A percentile compares a stretch with the other conserved stretches of the same genome.
Evolutionary conservation across 1,140 invertebrate species (phyloP).

Genomic region (Philotrypesis tridentata): DNA sequence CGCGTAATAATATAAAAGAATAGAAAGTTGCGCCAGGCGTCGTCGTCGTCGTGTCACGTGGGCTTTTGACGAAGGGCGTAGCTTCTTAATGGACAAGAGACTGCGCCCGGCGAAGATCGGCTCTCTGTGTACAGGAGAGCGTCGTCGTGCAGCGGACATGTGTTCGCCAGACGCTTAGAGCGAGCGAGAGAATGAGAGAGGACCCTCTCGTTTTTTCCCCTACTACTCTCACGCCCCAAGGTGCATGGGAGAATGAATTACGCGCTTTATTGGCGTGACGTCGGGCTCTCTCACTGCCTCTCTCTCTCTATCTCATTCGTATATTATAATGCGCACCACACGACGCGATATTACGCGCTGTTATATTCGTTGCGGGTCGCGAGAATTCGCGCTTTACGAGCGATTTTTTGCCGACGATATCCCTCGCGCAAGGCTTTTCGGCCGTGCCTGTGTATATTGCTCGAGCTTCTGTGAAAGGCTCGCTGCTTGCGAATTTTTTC

Average conservation of each 20-base stretch:
- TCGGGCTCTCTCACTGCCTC: background rate
- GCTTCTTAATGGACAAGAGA: constrained; percentile 54
- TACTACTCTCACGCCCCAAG: constrained; percentile 46
- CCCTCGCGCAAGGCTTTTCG: background rate
- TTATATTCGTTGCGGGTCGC: too few species aligned
- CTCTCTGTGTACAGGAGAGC: background rate
- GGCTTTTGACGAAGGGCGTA: constrained; percentile 38
- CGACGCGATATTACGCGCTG: background rate
- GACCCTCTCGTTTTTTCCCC: background rate
- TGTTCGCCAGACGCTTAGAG: constrained; percentile 56
- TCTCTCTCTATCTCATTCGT: too few species aligned
- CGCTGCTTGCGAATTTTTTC: too few species aligned
- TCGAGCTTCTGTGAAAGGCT: background rate
- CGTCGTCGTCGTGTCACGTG: constrained; percentile 46
- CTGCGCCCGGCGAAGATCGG: constrained; percentile 39
- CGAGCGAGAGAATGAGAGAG: background rate
- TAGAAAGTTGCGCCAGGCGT: background rate
- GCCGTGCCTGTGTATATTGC: background rate
- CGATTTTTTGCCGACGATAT: background rate
- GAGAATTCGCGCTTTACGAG: background rate
- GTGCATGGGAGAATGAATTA: constrained; percentile 59
- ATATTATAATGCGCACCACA: background rate
- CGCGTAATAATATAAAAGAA: background rate
- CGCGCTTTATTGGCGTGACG: constrained; percentile 47
- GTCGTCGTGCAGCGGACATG: constrained; percentile 47